Evolutionary conservation across 1,140 invertebrate genomes (phyloP).

Genomic region (Ctenoplectra terminalis): DNA sequence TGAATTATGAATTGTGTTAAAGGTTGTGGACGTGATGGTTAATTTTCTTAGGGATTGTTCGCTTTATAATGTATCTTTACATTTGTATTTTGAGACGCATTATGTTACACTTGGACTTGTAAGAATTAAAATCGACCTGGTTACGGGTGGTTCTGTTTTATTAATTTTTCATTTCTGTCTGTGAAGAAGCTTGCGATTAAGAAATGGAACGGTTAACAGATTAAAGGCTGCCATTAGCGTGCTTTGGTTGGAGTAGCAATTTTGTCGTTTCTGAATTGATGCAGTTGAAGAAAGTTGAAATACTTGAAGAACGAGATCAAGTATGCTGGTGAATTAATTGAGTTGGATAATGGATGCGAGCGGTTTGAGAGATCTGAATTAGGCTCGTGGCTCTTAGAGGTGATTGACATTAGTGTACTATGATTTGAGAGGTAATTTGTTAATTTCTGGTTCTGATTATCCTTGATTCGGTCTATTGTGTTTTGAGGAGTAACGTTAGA

Average conservation of each 20-base stretch:
- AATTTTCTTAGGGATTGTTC: too few relatives aligned
- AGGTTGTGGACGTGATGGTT: too few relatives aligned
- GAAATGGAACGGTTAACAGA: too few relatives aligned
- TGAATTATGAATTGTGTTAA: too few relatives aligned
- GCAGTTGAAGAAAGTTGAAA: neutral
- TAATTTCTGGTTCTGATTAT: neutral
- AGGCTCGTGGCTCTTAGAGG: neutral
- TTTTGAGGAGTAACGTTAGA: too few relatives aligned
- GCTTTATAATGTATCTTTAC: too few relatives aligned
- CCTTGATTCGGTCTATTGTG: neutral
- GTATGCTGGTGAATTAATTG: neutral
- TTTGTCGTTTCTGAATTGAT: neutral
- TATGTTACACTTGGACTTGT: too few relatives aligned
- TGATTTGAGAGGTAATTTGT: neutral
- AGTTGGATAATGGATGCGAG: neutral
- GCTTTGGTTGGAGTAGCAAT: neutral
- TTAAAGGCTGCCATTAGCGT: neutral
- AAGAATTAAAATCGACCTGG: too few relatives aligned
- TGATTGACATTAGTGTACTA: neutral
- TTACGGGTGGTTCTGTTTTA: too few relatives aligned
- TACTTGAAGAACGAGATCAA: neutral
- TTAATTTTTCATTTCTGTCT: too few relatives aligned
- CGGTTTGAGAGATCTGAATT: neutral
- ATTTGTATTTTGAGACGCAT: too few relatives aligned
- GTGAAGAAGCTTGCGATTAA: too few relatives aligned